Evolutionary conservation across 2,113 vertebrate genomes (phyloP).

Genomic region (Scartelaos histophorus): DNA sequence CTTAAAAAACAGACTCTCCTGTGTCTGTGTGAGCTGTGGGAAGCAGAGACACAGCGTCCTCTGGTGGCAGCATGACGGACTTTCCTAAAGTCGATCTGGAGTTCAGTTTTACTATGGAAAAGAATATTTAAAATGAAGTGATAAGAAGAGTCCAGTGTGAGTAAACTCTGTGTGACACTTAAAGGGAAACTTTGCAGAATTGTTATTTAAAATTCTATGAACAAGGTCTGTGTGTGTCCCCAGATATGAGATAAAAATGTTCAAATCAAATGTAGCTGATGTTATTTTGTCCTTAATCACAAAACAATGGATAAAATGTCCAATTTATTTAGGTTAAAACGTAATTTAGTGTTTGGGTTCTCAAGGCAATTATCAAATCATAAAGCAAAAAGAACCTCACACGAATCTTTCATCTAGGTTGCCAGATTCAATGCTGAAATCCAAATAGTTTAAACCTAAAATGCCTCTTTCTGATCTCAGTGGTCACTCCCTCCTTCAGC

Average conservation of each 20-base stretch:
- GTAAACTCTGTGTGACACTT: not conserved
- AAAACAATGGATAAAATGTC: no score
- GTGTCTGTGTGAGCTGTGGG: conserved; percentile 51
- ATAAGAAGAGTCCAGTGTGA: no score
- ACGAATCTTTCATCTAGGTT: not conserved
- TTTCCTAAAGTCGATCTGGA: not conserved
- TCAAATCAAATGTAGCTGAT: no score
- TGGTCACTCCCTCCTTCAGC: not conserved
- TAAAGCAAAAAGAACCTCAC: not conserved
- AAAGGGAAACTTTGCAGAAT: not conserved
- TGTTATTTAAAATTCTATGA: not conserved
- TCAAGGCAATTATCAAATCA: not conserved
- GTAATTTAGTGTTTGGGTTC: no score
- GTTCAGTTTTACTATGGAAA: not conserved
- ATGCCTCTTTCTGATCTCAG: not conserved
- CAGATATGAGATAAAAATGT: no score
- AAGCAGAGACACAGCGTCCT: conserved; percentile 49
- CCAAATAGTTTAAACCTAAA: not conserved
- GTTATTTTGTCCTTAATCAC: no score
- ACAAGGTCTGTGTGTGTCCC: no score
- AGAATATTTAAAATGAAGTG: not conserved
- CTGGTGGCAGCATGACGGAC: conserved; percentile 33
- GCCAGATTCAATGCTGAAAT: not conserved
- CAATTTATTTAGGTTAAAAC: no score
- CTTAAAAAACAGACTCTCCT: conserved; percentile 18